These are phyloP conservation scores for rabbit (Oryctolagus cuniculus) DNA, from an alignment of 2,113 vertebrate genomes.

Conservation along the genomic window DNA sequence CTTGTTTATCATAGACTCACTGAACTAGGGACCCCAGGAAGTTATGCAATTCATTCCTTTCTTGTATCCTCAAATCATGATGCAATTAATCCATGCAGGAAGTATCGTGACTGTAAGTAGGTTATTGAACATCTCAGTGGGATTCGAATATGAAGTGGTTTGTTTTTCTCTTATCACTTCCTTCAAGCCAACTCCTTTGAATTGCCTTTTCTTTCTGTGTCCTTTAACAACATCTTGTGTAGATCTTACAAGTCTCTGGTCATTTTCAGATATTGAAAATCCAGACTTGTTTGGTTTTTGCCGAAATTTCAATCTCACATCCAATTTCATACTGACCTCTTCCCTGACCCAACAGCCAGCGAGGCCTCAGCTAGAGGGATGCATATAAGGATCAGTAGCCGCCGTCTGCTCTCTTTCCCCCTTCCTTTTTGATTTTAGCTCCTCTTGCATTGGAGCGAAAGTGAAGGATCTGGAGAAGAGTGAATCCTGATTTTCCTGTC, in stretches of 20 bases:
- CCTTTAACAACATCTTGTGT: background rate
- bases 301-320: slow-evolving; percentile 58
- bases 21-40: background rate
- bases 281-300: background rate
- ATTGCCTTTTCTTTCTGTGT: slow-evolving; percentile 1
- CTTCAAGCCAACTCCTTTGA: slow-evolving; percentile 25
- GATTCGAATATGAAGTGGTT: slow-evolving; percentile 37
- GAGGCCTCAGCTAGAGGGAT: background rate
- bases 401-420: background rate
- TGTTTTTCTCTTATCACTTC: background rate
- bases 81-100: slow-evolving; percentile 15
- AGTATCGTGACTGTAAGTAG: background rate
- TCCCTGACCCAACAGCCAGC: background rate
- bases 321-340: background rate
- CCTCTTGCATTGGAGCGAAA: background rate
- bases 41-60: slow-evolving; percentile 3
- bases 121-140: slow-evolving; percentile 32
- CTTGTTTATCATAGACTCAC: background rate
- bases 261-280: slow-evolving; percentile 51
- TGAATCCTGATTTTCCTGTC: background rate
- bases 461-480: background rate
- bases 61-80: background rate
- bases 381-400: background rate
- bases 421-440: background rate
- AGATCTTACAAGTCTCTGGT: background rate